Base-by-base conservation (phyloP, 37 sponge, comb jelly and placozoan genomes). In the Tethya wilhelma region DNA sequence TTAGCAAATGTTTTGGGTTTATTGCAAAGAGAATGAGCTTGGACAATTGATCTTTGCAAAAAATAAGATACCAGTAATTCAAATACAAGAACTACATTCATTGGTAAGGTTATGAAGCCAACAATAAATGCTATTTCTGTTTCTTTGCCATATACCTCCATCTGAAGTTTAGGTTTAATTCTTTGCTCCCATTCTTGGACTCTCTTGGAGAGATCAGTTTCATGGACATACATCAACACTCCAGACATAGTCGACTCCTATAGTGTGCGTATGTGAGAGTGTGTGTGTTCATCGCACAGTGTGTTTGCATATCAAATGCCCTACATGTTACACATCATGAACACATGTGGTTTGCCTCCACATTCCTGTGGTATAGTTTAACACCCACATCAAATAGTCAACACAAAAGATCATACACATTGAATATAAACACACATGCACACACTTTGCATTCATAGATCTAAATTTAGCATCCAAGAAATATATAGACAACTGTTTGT, bases 121-220 rank as follows among this genome's bases (percentile, higher is more conserved):
- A 19, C 17, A 49, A 49, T 19, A 49, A 49, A 17, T 49, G 55
- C 71, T n/a, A 17, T 28, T 11, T 5, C 4, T 4, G 12, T 28
- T 43, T 5, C 4, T 70, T 3, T 38, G 33, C 34, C 20, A 32
- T 8, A 20, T 38, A 82, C 92, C 68, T 89, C 90, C 31, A 36
- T 30, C 20, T 33, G 59, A 0, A 93, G 86, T 2, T n/a, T 59
- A 30, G 90, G 94, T 59, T 46, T 77, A 36, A 93, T 90, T 38
- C 72, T 86, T 29, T 82, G 65, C 45, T 93, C 90, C 94, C 94
- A 93, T 34, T 93, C 69, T 9, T 69, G 44, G 4, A 93, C 90
- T 57, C 87, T 38, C 45, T 49, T 65, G 1, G 90, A 82, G 28
- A 93, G 70, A 17, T 82, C 94, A 45, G 94, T 83, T 43, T 93